phyloP scores from a whole-genome alignment of 2,888 invertebrate genomes.

The Penaeus monodon region DNA sequence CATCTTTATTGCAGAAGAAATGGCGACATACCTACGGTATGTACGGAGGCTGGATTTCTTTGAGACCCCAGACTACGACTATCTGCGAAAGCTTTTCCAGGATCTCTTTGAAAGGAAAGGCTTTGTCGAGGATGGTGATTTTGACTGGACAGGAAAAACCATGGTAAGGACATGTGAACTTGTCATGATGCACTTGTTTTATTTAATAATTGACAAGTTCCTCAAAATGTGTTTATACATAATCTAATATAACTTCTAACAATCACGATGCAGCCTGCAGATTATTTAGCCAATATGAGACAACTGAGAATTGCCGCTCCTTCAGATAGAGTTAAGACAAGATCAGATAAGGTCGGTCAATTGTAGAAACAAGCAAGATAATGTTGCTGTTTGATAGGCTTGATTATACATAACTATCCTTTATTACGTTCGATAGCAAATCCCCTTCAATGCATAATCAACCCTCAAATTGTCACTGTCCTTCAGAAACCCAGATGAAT shows the following conservation, averaged over 20 bases:
- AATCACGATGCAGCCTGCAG: conserved; percentile 41
- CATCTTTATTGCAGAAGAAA: conserved; percentile 82
- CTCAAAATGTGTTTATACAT: not conserved
- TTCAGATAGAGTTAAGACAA: conserved; percentile 64
- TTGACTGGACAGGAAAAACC: conserved; percentile 93
- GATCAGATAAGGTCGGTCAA: conserved; percentile 64
- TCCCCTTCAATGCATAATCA: too few species aligned
- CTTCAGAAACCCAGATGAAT: too few species aligned
- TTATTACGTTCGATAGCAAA: too few species aligned
- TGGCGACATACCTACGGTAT: conserved; percentile 97
- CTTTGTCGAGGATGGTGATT: conserved; percentile 88
- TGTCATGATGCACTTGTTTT: not conserved
- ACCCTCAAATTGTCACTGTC: too few species aligned
- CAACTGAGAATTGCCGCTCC: conserved; percentile 64
- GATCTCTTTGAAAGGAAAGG: conserved; percentile 87
- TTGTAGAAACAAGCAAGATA: not conserved
- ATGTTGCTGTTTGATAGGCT: too few species aligned
- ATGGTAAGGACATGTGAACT: conserved; percentile 71
- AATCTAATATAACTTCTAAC: not conserved
- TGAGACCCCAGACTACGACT: conserved; percentile 99
- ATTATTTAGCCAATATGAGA: conserved; percentile 63
- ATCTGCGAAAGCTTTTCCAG: conserved; percentile 92
- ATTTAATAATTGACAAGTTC: not conserved
- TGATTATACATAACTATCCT: too few species aligned
- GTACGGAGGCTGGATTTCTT: conserved; percentile 97